Evolutionary conservation across 2,113 vertebrate species (phyloP).

Genomic region (Mesoclemmys tuberculata): DNA sequence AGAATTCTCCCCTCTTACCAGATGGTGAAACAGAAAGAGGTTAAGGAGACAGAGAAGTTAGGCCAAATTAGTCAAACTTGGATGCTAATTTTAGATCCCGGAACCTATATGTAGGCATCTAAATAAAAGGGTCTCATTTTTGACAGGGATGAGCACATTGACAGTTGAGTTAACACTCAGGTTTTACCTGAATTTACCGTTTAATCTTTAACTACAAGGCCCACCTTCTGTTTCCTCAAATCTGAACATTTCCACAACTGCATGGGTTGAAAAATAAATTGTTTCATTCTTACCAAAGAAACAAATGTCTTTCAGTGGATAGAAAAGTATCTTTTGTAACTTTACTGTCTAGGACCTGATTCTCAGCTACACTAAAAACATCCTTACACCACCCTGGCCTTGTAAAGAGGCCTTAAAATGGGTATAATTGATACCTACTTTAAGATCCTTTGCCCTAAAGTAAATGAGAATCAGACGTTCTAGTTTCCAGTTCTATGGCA

Average conservation of each 20-base stretch:
- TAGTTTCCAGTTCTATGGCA: neutral
- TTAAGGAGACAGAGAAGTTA: neutral
- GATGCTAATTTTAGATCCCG: neutral
- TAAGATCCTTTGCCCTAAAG: neutral
- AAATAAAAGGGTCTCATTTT: neutral
- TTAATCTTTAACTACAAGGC: neutral
- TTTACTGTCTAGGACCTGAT: neutral
- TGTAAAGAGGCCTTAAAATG: neutral
- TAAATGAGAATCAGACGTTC: neutral
- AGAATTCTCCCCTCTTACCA: neutral
- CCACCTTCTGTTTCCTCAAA: neutral
- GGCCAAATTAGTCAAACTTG: neutral
- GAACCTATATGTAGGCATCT: neutral
- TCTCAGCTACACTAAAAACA: neutral
- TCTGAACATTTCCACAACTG: neutral
- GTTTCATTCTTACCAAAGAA: neutral
- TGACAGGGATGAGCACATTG: neutral
- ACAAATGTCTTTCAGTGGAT: accelerated
- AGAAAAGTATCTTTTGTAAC: neutral
- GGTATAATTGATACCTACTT: neutral
- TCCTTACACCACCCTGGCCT: neutral
- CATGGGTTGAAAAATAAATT: accelerated
- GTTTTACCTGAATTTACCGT: neutral
- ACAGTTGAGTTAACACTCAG: neutral
- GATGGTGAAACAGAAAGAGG: neutral